Percentiles rank a stretch among this genome's conserved stretches.
Evolutionary conservation across 2,797 vertebrate genomes (phyloP).

Genomic region (Avahi laniger): DNA sequence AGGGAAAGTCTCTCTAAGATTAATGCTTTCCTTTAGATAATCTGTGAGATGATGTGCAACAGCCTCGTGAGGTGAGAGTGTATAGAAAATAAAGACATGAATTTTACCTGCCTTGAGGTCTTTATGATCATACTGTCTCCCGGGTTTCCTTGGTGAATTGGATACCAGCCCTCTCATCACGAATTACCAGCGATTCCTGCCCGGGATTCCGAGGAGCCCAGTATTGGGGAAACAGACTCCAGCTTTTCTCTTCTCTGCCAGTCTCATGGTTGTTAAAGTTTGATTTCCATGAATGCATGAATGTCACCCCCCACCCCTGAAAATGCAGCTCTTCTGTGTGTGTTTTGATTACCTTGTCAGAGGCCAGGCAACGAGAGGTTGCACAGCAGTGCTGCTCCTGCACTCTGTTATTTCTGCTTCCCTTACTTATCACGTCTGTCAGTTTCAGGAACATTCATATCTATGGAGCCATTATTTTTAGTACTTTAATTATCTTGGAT

Average conservation of each 20-base stretch:
- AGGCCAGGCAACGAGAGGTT: constrained; percentile 28
- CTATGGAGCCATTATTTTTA: constrained; percentile 65
- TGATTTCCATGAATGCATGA: constrained; percentile 49
- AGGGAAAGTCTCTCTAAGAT: neutral
- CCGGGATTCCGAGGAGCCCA: neutral
- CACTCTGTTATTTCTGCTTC: constrained; percentile 68
- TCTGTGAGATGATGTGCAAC: neutral
- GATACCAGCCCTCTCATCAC: constrained; percentile 4
- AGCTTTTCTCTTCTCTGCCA: constrained; percentile 51
- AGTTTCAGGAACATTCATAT: constrained; percentile 61
- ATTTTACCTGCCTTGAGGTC: neutral
- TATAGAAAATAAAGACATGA: constrained; percentile 23
- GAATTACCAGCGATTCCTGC: constrained; percentile 42
- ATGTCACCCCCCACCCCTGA: neutral
- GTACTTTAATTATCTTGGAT: constrained; percentile 59
- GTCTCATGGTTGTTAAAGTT: constrained; percentile 38
- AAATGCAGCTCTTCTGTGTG: constrained; percentile 36
- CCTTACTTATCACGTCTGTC: constrained; percentile 69
- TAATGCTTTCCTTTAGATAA: constrained; percentile 36
- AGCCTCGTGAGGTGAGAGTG: neutral
- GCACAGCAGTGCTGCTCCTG: neutral
- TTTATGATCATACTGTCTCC: constrained; percentile 12
- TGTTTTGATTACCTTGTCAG: constrained; percentile 71
- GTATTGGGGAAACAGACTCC: neutral
- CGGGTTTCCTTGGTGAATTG: constrained; percentile 28